Evolutionary conservation across 1,140 invertebrate genomes (phyloP).

Genomic region (Aphelenchoides avenae): DNA sequence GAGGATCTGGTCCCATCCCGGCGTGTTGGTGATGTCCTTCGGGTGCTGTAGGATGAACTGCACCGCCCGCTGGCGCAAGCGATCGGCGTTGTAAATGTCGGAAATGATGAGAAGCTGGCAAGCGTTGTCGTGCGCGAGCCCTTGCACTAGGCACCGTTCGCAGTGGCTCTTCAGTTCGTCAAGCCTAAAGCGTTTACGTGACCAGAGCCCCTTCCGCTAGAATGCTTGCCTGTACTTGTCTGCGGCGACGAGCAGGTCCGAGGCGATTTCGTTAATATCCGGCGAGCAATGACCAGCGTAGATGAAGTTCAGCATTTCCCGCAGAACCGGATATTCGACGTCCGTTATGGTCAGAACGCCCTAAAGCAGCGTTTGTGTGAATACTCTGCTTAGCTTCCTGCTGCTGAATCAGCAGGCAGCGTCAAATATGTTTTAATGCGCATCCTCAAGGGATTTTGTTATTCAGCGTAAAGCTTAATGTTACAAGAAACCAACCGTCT

Average conservation of each 20-base stretch:
- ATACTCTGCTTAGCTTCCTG: too few relatives aligned
- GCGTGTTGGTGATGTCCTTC: constrained; percentile 39
- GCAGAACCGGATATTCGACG: constrained; percentile 49
- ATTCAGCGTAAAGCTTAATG: too few relatives aligned
- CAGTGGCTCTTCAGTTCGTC: constrained; percentile 53
- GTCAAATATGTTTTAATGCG: too few relatives aligned
- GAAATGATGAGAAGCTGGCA: constrained; percentile 54
- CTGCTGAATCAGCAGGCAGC: too few relatives aligned
- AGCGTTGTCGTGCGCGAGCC: constrained; percentile 47
- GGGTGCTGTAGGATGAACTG: constrained; percentile 49
- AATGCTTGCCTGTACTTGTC: constrained; percentile 50
- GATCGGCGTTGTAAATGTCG: constrained; percentile 46
- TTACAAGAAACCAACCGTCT: constrained; percentile 31
- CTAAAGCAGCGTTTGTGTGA: too few relatives aligned
- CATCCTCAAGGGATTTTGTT: too few relatives aligned
- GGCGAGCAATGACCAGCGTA: constrained; percentile 47
- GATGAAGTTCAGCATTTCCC: constrained; percentile 57
- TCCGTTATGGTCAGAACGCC: constrained; percentile 55
- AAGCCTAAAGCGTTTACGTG: constrained; percentile 24
- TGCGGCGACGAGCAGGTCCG: constrained; percentile 57
- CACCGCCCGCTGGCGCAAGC: constrained; percentile 44
- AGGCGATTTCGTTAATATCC: constrained; percentile 53
- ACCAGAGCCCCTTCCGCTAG: constrained; percentile 6
- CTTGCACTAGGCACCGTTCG: constrained; percentile 48
- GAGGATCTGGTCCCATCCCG: constrained; percentile 44